These are phyloP conservation scores for Theonella swinhoei DNA, from an alignment of 37 sponge, comb jelly and placozoan genomes.

Conservation along the genomic window DNA sequence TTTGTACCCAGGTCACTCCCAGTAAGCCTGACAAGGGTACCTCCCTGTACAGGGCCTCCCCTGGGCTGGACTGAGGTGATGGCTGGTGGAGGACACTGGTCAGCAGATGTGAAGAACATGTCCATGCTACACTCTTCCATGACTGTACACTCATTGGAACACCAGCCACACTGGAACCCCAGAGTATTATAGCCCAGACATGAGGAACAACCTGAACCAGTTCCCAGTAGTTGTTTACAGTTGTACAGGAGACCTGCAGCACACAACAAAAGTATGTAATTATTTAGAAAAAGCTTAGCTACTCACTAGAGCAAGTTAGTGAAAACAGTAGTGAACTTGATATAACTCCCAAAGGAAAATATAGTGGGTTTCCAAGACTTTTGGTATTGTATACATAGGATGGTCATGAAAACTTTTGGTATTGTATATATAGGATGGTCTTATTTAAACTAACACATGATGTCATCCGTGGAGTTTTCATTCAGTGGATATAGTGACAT, in stretches of 20 bases:
- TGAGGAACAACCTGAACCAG: constrained; percentile 44
- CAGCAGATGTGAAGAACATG: not conserved
- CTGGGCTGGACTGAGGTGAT: constrained; percentile 51
- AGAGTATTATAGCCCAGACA: constrained; percentile 38
- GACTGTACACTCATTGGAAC: constrained; percentile 17
- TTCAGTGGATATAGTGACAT: too few species aligned
- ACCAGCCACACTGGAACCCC: constrained; percentile 69
- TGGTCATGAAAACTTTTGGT: too few species aligned
- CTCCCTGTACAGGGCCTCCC: constrained; percentile 68
- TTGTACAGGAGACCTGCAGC: constrained; percentile 49
- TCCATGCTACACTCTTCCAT: constrained; percentile 25
- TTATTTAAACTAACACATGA: not conserved
- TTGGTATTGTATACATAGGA: too few species aligned
- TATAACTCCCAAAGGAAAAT: too few species aligned
- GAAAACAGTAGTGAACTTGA: too few species aligned
- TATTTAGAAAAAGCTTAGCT: too few species aligned
- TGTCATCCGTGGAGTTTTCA: too few species aligned
- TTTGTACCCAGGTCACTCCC: constrained; percentile 75
- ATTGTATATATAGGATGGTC: too few species aligned
- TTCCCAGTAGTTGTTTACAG: constrained; percentile 20
- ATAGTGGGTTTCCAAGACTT: too few species aligned
- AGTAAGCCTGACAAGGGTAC: constrained; percentile 60
- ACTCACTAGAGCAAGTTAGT: too few species aligned
- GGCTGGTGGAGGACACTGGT: constrained; percentile 40
- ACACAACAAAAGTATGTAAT: constrained; percentile 5